phyloP scores from a whole-genome alignment of 2,113 vertebrate genomes.

The Noctilio leporinus region DNA sequence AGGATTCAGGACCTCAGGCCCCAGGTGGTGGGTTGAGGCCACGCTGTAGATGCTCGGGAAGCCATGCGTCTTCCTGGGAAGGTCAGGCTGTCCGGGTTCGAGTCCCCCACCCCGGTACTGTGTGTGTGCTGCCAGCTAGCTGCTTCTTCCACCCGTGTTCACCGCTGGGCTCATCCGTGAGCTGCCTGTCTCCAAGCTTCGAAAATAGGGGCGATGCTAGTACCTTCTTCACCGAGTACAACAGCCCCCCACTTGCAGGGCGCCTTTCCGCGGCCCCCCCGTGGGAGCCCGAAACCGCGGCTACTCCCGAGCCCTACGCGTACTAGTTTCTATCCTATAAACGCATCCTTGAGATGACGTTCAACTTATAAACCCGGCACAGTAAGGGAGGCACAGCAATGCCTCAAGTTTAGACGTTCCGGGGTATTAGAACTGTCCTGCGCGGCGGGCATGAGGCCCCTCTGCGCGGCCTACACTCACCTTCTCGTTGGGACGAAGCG shows the following conservation, averaged over 20 bases:
- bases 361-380: background rate
- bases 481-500: too few species aligned
- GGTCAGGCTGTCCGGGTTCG: background rate
- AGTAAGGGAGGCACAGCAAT: too few species aligned
- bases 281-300: background rate
- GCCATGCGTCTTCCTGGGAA: fast-evolving
- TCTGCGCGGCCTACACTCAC: too few species aligned
- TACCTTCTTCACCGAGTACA: background rate
- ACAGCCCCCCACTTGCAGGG: background rate
- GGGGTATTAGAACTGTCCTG: too few species aligned
- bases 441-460: too few species aligned
- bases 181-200: background rate
- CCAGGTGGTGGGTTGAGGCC: too few species aligned
- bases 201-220: background rate
- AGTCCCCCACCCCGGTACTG: fast-evolving
- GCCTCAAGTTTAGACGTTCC: too few species aligned
- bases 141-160: background rate
- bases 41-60: too few species aligned
- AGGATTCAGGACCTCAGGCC: background rate
- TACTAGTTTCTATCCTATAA: background rate
- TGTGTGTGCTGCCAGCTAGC: background rate
- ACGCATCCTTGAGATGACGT: background rate
- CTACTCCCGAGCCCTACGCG: too few species aligned
- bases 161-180: background rate
- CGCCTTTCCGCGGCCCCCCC: background rate